Conservation (phyloP, 2,888 invertebrate species). For the Rhamphomyia laevipes region DNA sequence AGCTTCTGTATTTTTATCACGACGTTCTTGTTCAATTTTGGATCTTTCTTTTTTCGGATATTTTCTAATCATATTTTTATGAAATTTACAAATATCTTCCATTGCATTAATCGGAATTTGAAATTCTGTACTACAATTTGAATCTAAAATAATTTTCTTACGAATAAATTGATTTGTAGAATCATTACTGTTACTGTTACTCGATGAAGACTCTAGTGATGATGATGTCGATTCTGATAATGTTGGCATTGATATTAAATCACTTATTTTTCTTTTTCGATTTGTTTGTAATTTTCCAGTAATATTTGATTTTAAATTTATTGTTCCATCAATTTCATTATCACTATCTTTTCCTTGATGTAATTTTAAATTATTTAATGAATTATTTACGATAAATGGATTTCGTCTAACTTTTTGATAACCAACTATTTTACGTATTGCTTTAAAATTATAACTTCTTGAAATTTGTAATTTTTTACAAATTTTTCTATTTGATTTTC, state of each 20-base stretch:
- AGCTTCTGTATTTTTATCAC: slow-evolving; percentile 17
- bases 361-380: too few relatives aligned
- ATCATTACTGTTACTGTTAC: too few relatives aligned
- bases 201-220: neutral
- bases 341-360: too few relatives aligned
- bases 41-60: slow-evolving; percentile 15
- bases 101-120: slow-evolving; percentile 8
- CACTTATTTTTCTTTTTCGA: neutral
- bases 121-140: neutral
- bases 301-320: too few relatives aligned
- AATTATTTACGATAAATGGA: neutral
- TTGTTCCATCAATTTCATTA: too few relatives aligned
- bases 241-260: neutral
- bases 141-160: neutral
- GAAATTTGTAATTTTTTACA: neutral
- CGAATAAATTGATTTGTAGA: neutral
- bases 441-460: neutral
- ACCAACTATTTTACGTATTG: neutral
- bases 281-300: too few relatives aligned
- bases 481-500: neutral
- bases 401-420: neutral
- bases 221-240: neutral
- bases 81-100: slow-evolving; percentile 19
- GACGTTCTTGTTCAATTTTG: slow-evolving; percentile 13
- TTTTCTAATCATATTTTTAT: slow-evolving; percentile 16